A percentile compares a stretch with the other conserved stretches of the same genome.
phyloP scores from a whole-genome alignment of 2,113 vertebrate species.

The Oncorhynchus keta region DNA sequence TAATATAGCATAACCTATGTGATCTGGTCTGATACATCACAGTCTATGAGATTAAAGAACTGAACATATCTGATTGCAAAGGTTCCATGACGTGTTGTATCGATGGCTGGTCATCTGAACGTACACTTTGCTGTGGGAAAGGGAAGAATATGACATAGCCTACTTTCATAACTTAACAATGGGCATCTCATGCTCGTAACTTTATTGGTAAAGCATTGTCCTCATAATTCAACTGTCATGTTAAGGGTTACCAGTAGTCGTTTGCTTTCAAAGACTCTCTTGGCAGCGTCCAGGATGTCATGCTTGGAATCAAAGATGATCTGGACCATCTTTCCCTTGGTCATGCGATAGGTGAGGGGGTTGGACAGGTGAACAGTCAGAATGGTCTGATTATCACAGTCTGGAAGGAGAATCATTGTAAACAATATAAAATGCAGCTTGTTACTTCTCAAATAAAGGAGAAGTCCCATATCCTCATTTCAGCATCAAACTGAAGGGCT shows the following conservation, averaged over 20 bases:
- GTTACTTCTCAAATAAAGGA: background rate
- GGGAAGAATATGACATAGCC: background rate
- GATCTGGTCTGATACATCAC: too few relatives aligned
- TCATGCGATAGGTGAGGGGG: conserved; percentile 63
- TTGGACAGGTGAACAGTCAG: conserved; percentile 68
- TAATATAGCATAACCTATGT: too few relatives aligned
- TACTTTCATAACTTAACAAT: background rate
- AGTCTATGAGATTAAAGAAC: background rate
- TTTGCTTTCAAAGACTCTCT: conserved; percentile 55
- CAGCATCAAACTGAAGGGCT: background rate
- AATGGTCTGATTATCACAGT: conserved; percentile 51
- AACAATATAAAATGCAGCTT: too few relatives aligned
- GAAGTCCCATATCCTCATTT: background rate
- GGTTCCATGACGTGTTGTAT: background rate
- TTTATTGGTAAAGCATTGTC: too few relatives aligned
- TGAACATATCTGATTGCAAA: background rate
- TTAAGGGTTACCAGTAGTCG: background rate
- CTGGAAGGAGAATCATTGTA: conserved; percentile 44
- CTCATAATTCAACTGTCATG: background rate
- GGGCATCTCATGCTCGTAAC: background rate
- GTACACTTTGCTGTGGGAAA: background rate
- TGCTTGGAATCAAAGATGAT: conserved; percentile 75
- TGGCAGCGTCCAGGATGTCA: conserved; percentile 58
- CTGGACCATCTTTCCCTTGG: conserved; percentile 70
- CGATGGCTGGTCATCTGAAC: background rate